Percentiles rank a stretch among this genome's conserved stretches.
Conservation (phyloP, 2,797 vertebrate species). For the Smutsia gigantea region DNA sequence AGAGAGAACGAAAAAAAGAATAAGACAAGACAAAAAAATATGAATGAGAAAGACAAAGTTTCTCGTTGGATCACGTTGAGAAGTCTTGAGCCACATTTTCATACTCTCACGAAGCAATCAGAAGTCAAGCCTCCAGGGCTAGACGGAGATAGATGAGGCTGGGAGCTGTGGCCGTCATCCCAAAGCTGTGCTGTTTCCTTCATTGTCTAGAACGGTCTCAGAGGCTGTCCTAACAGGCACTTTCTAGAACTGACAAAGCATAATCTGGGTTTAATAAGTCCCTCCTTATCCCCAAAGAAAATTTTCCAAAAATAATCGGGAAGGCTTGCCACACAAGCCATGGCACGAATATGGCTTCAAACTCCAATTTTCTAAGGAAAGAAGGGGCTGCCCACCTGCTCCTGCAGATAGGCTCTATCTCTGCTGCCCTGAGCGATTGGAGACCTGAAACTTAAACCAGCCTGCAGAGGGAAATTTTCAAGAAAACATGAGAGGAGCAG, state of each 20-base stretch:
- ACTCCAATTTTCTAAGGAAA: not conserved
- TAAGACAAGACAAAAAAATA: not conserved
- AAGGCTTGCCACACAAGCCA: not conserved
- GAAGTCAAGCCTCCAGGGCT: not conserved
- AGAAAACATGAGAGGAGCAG: not conserved
- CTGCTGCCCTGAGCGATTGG: not conserved
- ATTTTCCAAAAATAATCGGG: conserved; percentile 26
- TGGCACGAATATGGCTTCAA: not conserved
- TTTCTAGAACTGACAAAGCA: not conserved
- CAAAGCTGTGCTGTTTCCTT: not conserved
- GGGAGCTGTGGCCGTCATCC: not conserved
- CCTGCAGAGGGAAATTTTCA: not conserved
- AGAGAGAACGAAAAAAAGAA: accelerated
- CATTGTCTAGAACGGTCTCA: not conserved
- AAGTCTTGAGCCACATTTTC: not conserved
- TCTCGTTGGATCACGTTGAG: not conserved
- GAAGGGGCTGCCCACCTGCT: not conserved
- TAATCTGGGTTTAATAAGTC: not conserved
- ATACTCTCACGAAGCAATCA: not conserved
- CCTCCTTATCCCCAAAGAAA: conserved; percentile 40
- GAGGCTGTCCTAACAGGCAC: not conserved
- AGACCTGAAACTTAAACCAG: not conserved
- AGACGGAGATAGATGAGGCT: not conserved
- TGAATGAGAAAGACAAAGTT: not conserved
- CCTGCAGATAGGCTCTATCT: not conserved